Base-by-base conservation (phyloP, 2,888 invertebrate species). In the Erebia epiphron region DNA sequence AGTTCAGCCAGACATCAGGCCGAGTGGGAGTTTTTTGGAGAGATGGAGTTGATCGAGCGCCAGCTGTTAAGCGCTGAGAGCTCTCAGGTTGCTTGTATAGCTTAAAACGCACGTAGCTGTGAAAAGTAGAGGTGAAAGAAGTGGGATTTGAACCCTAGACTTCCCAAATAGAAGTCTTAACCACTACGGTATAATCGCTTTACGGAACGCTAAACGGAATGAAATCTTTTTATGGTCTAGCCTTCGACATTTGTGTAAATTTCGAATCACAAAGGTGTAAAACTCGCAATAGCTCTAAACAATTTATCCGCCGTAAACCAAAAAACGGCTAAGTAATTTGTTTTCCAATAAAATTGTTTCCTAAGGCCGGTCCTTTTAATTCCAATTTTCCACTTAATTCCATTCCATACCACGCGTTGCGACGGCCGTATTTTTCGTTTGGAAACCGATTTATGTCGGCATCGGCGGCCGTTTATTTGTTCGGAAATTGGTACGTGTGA, bases 401-500 rank as follows among this genome's bases (percentile, higher is more conserved):
- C 70, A 62, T 69, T 73, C 70, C 70, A 62, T 69, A 72, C 75
- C 70, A 70, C 72, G 70, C 61, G 60, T 58, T 69, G 67, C 72
- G 70, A 68, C 72, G 71, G 75, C 79, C 76, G 79, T 82, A 80
- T 81, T 80, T 82, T 78, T 73, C 77, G 76, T 77, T 78, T 62
- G 72, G 62, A 74, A 79, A 77, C 75, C 80, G 79, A 82, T 82
- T 81, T 82, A 79, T 80, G 80, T 80, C 80, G 76, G 76, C 78
- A 76, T 78, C 79, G 73, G 75, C 78, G 74, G 78, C 76, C 82
- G 78, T 83, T 80, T 80, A 82, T 85, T 82, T 79, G 78, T 81
- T 74, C 75, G 73, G 77, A 75, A 72, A 77, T 70, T 73, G 69
- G 75, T 76, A 75, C 80, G 75, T 79, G 78, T 80, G 81, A 83